Base-by-base conservation (phyloP, 2,113 vertebrate species). In the Felis catus region DNA sequence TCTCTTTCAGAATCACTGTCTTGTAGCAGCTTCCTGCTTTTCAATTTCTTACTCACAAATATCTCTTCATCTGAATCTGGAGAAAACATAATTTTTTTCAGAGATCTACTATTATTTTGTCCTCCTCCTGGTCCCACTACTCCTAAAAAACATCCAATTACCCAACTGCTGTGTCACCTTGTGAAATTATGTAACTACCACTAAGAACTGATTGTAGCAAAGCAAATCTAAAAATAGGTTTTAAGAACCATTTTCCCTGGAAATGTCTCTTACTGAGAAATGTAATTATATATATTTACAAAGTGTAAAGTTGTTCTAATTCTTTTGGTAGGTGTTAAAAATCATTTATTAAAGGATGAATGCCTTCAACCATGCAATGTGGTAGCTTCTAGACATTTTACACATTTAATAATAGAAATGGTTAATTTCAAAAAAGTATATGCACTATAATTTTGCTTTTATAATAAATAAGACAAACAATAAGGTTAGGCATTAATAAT, bases 11-110 rank as follows among this genome's bases (percentile, higher is more conserved):
- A 98, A 74, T 99, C 99, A 39, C 99, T 99, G 97, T 99, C 99
- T 92, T 98, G 98, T 41, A 99, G 98, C 39, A 99, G 98, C 55
- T 99, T 99, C 88, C 98, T 99, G 81, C 85, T 96, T 65, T 99
- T 99, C 16, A 98, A 61, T 96, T 99, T 99, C 82, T 99, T 99
- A 97, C 96, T 97, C 18, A 99, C 97, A 41, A 98, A 99, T 97
- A 98, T 99, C 98, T 99, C 99, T 31, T 99, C 99, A 65, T 99
- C 99, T 23, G 99, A 99, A 98, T 99, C 99, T 99, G 90, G 27
- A n/a, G 81, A 51, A 96, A 98, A 97, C 0, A 92, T 0, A 23
- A 48, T 31, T n/a, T 48, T 83, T 91, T 86, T 93, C 14, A 70
- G 84, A 87, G 53, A 18, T 25, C 88, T 68, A 68, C 13, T 93